Conservation (phyloP, 2,113 vertebrate genomes). For the Scophthalmus maximus region DNA sequence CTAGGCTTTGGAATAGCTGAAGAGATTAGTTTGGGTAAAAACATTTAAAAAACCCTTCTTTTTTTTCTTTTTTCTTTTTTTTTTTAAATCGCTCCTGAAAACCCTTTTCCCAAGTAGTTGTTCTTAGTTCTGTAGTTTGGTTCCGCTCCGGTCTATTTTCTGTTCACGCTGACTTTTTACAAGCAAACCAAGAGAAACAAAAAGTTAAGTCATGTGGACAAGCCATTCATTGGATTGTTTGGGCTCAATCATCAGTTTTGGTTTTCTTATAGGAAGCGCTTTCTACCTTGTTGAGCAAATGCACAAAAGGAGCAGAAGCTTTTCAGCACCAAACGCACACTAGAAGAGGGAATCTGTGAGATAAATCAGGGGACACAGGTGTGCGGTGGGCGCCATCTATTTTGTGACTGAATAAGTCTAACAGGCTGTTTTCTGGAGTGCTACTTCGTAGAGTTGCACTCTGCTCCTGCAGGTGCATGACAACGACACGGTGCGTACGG, state of each 20-base stretch:
- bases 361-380: conserved; percentile 27
- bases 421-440: not conserved
- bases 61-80: too few relatives aligned
- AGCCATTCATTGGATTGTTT: not conserved
- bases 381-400: conserved; percentile 11
- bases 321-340: conserved; percentile 2
- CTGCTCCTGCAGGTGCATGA: conserved; percentile 29
- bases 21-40: not conserved
- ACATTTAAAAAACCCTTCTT: too few relatives aligned
- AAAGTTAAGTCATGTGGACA: not conserved
- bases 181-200: not conserved
- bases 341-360: not conserved
- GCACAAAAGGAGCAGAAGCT: not conserved
- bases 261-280: not conserved
- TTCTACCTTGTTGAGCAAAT: not conserved
- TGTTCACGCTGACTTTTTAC: not conserved
- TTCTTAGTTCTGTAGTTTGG: not conserved
- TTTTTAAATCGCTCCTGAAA: not conserved
- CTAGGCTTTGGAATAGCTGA: not conserved
- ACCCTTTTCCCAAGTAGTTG: not conserved
- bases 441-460: conserved; percentile 18
- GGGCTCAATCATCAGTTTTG: not conserved
- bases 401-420: conserved; percentile 23
- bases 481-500: not conserved
- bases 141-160: not conserved